Evolutionary conservation across 2,888 invertebrate genomes (phyloP).

Genomic region (Tipula lateralis): DNA sequence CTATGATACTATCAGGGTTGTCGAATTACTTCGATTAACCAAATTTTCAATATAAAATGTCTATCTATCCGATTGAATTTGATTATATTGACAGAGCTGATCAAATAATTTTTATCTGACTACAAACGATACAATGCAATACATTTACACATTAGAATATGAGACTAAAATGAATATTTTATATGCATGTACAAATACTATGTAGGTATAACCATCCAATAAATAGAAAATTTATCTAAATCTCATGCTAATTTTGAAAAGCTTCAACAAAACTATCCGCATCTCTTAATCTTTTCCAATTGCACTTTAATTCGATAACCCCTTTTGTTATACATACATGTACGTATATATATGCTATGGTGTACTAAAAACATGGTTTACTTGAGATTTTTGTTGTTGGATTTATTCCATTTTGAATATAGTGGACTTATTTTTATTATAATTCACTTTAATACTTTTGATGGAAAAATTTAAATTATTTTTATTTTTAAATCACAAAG

Average conservation of each 20-base stretch:
- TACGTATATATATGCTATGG: background rate
- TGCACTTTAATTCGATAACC: background rate
- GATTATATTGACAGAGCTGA: too few species aligned
- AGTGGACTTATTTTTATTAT: constrained; percentile 11
- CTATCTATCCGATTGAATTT: too few species aligned
- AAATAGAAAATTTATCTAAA: too few species aligned
- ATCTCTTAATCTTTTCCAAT: background rate
- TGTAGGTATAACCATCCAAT: too few species aligned
- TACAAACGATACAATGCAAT: too few species aligned
- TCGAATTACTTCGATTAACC: too few species aligned
- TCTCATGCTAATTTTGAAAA: background rate
- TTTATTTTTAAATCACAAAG: background rate
- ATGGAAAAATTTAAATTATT: background rate
- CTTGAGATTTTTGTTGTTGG: background rate
- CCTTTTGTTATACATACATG: background rate
- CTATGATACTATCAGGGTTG: too few species aligned
- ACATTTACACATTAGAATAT: too few species aligned
- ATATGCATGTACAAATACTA: too few species aligned
- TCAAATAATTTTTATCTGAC: too few species aligned
- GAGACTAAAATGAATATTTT: too few species aligned
- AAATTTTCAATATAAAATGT: too few species aligned
- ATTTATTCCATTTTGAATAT: background rate
- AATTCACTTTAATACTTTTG: constrained; percentile 11
- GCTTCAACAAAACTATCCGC: background rate
- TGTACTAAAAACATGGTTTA: background rate